Base-by-base conservation (phyloP, 2,113 vertebrate genomes). In the Octodon degus region DNA sequence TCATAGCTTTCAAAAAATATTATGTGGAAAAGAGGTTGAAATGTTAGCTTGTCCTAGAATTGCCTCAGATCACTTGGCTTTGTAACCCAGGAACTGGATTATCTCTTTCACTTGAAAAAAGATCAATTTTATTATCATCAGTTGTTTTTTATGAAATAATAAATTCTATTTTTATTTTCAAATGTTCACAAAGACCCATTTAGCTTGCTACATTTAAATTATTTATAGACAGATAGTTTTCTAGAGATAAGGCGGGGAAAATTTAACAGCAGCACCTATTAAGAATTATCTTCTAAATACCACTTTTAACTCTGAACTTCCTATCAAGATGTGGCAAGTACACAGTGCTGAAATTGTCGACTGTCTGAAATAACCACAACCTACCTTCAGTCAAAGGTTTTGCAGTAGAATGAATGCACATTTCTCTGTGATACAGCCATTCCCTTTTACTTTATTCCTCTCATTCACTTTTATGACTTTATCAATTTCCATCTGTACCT, bases 161-260 rank as follows among this genome's bases (percentile, higher is more conserved):
- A 67, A 92, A 97, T 89, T 97, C 93, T 32, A 81, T 53, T 85
- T 92, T 90, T 40, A 25, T 97, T 97, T 98, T 95, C 82, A 94
- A 83, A 89, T 60, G 34, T 67, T 37, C 86, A 86, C 67, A 25
- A 87, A 95, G 13, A 87, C 2, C 13, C 87, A 79, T 83, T 50
- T 96, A 63, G 62, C 95, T 89, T 91, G 63, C 90, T 83, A 87
- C 90, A 96, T 97, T 96, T 96, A 85, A 82, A 90, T 94, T 82
- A 87, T 67, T 81, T 72, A 55, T 74, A 93, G 88, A 91, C 89
- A 92, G 87, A 86, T 3, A 47, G 87, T 85, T 95, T 92, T 97
- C 80, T 95, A 60, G 88, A 92, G 79, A 76, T 86, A 93, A 74
- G 24, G 82, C 27, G n/a, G 19, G 3, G 10, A 60, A 58, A 94